Base-by-base conservation (phyloP, 2,113 vertebrate species). In the Suncus etruscus region DNA sequence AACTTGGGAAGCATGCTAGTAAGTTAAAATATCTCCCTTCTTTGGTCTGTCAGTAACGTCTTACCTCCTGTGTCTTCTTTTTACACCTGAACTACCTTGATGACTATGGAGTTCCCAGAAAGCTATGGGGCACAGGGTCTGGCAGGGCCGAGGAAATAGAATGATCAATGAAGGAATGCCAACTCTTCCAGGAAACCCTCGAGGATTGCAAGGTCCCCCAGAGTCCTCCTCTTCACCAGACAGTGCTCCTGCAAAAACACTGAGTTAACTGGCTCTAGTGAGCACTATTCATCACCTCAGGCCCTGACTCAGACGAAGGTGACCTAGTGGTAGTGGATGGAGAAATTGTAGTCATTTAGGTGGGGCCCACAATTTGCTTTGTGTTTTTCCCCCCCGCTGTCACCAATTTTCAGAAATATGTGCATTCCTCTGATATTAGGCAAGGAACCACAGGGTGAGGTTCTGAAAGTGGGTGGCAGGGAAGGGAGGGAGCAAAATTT, bases 361-460 rank as follows among this genome's bases (percentile, higher is more conserved):
- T 73, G 86, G 51, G 61, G 77, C 31, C 51, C 3, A 31, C 15
- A 80, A 29, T 54, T 70, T 87, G 88, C 45, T 65, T 63, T 82
- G 25, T 77, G 8, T 89, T 84, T 65, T 84, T 65, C 73, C 79
- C 31, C 65, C 73, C 79, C 31, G 22, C 25, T 24, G 15, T 74
- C 91, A 80, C 31, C 31, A 70, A 14, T 66, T 77, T 93, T 89
- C 61, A 47, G 47, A 93, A 91, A 66, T 73, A 84, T 25, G 58
- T 54, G 58, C 72, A 93, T 91, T 91, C 74, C 50, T 89, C 68
- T 81, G 1, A 78, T 31, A 47, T 68, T 27, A 29, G 25, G 25
- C 31, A 10, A 24, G 1, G 25, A 66, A 54, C 82, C 45, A 2
- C 89, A 92, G 85, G 84, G 74, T 14, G 8, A 66, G 32, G 39